Evolutionary conservation across 2,888 invertebrate genomes (phyloP).

Genomic region (Tinea pellionella): DNA sequence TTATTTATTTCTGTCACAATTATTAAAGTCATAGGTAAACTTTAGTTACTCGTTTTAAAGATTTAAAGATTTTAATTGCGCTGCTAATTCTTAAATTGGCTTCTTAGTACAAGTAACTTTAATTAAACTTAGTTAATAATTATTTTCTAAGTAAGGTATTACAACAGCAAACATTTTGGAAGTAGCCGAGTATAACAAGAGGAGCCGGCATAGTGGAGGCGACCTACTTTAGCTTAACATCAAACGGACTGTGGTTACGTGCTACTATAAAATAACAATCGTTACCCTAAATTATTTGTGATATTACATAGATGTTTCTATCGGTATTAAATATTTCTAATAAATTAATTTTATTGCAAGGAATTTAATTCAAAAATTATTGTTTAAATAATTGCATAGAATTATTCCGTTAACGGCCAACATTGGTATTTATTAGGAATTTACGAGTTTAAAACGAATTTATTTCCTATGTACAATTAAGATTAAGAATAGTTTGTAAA

Average conservation of each 20-base stretch:
- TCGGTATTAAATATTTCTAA: conserved; percentile 1
- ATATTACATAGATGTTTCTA: conserved; percentile 42
- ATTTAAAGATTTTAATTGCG: neutral
- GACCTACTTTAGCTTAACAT: too few species aligned
- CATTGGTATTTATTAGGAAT: conserved; percentile 26
- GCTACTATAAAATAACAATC: too few species aligned
- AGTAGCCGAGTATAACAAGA: too few species aligned
- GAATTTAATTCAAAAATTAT: conserved; percentile 13
- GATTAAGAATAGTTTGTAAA: conserved; percentile 56
- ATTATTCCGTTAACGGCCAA: conserved; percentile 21
- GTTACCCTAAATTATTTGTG: conserved; percentile 67
- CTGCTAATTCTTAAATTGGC: neutral
- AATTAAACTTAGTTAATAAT: neutral
- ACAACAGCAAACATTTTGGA: too few species aligned
- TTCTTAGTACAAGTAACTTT: conserved; percentile 14
- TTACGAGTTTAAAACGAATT: conserved; percentile 20
- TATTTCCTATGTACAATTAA: conserved; percentile 40
- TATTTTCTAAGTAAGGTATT: neutral
- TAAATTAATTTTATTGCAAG: neutral
- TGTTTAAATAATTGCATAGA: conserved; percentile 2
- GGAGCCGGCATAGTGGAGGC: too few species aligned
- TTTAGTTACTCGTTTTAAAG: conserved; percentile 35
- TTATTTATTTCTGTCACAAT: conserved; percentile 33
- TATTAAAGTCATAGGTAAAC: conserved; percentile 50
- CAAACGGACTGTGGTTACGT: too few species aligned